These are phyloP conservation scores for Chitala chitala DNA, from an alignment of 2,113 vertebrate species.

Conservation along the genomic window DNA sequence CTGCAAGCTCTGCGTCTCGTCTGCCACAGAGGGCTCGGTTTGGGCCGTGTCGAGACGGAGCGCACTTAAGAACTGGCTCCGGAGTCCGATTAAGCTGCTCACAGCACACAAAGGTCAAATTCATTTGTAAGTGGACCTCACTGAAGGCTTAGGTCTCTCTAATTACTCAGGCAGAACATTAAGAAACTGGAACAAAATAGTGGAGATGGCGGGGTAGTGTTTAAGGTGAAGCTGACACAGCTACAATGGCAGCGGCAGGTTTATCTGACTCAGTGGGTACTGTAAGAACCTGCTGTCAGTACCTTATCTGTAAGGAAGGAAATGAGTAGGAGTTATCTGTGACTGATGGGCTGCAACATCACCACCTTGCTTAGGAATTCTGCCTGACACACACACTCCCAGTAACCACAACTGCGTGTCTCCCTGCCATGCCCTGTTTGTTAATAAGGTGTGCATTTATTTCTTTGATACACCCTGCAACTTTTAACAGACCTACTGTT, in stretches of 20 bases:
- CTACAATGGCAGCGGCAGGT: constrained; percentile 45
- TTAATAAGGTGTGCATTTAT: too few species aligned
- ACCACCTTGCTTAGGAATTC: too few species aligned
- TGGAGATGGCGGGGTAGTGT: neutral
- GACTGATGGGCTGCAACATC: constrained; percentile 50
- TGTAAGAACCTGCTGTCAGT: constrained; percentile 40
- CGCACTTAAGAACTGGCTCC: constrained; percentile 12
- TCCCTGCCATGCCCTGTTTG: constrained; percentile 44
- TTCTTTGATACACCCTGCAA: too few species aligned
- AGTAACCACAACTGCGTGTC: too few species aligned
- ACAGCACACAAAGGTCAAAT: constrained; percentile 46
- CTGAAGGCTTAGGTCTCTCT: constrained; percentile 13
- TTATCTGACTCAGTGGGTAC: constrained; percentile 53
- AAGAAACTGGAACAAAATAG: neutral
- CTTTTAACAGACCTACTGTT: too few species aligned
- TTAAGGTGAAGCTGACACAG: neutral
- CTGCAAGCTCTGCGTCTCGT: constrained; percentile 59
- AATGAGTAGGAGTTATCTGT: constrained; percentile 52
- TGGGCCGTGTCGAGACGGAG: neutral
- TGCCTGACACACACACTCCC: too few species aligned
- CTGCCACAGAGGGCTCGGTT: constrained; percentile 34
- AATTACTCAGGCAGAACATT: constrained; percentile 9
- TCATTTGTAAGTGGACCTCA: constrained; percentile 23
- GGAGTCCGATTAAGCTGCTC: constrained; percentile 33
- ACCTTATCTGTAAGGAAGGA: constrained; percentile 62